Base-by-base conservation (phyloP, 2,888 invertebrate genomes). In the Pomacea canaliculata region DNA sequence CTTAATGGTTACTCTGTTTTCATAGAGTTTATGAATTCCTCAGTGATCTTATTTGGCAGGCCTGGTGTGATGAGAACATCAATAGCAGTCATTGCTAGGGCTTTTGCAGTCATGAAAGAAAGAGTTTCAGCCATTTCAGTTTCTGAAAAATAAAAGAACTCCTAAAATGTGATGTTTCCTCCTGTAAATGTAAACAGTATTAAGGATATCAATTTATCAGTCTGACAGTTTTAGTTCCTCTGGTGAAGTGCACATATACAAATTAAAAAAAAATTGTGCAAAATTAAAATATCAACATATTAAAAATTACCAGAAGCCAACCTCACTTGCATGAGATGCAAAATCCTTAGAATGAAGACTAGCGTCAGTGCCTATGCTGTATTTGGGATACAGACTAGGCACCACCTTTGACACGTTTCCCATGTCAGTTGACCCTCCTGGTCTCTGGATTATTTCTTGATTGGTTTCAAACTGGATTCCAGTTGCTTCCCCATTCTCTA, bases 341-440 rank as follows among this genome's bases (percentile, higher is more conserved):
- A 90, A 90, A 4, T 83, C 88, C 48, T 81, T 81, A 0, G 89
- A 86, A n/a, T 84, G 89, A 46, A 82, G 82, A 51, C 82, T 80
- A 9, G 83, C 86, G 18, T 69, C 77, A 7, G 87, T 86, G 51
- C 88, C 89, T 23, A 88, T 83, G 76, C 80, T 79, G 71, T 83
- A 87, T 73, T 84, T 85, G 0, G 88, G 88, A 75, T 90, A 89
- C 18, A 90, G 86, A 73, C 87, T 87, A 7, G 90, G 90, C 23
- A 90, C 83, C 13, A 86, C 84, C 65, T 88, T 85, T 7, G 89
- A 88, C 9, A 90, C 88, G 78, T 90, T 89, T 3, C 90, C 90
- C 88, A 89, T 89, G 70, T 90, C 90, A 7, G 89, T 87, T 9
- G 90, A 90, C 3, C 89, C 89, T 13, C 84, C 86, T 76, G 81